These are phyloP conservation scores for Martes martes DNA, from an alignment of 2,113 vertebrate genomes.

Conservation along the genomic window DNA sequence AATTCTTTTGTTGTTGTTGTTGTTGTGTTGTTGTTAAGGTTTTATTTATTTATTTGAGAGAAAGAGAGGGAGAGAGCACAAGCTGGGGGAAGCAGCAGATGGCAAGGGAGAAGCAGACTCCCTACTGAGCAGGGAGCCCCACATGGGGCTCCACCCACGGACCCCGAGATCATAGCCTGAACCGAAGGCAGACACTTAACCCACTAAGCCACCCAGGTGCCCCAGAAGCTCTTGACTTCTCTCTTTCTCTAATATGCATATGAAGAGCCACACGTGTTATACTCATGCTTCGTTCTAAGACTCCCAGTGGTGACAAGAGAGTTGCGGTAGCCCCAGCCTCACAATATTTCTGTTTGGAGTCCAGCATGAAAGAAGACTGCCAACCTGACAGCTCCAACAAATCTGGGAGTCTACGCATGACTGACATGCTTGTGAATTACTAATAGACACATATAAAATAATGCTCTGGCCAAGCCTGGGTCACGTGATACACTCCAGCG, in stretches of 20 bases:
- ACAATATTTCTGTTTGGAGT: neutral
- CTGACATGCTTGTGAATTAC: neutral
- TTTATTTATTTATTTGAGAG: neutral
- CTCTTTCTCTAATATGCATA: neutral
- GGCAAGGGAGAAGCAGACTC: neutral
- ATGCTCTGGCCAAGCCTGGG: neutral
- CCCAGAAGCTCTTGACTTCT: neutral
- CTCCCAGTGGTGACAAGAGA: neutral
- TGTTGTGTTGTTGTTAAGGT: neutral
- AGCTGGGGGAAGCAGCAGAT: neutral
- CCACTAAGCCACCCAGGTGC: neutral
- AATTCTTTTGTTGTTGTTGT: neutral
- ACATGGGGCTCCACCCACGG: neutral
- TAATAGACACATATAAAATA: neutral
- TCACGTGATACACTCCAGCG: too few relatives aligned
- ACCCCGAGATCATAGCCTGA: neutral
- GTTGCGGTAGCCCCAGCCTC: neutral
- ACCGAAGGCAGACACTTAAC: neutral
- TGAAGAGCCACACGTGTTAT: neutral
- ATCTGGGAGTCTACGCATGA: neutral
- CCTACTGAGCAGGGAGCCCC: too few relatives aligned
- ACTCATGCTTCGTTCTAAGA: neutral
- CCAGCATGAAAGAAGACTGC: neutral
- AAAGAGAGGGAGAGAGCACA: neutral
- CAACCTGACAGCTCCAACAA: neutral